Base-by-base conservation (phyloP, 2,797 vertebrate species). In the Fratercula arctica region DNA sequence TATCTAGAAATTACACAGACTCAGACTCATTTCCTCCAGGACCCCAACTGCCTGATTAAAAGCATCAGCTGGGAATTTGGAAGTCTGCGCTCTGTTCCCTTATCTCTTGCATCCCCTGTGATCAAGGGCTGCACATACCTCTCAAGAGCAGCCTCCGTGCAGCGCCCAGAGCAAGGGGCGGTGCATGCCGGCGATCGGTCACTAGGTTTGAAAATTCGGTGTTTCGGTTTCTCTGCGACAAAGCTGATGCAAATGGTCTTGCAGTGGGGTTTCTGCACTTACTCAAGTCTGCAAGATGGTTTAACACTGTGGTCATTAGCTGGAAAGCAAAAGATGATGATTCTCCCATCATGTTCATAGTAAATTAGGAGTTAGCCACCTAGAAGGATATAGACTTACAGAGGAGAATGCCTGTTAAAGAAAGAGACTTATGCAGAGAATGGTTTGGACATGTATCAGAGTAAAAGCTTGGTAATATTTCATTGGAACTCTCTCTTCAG, bases 1-100 rank as follows among this genome's bases (percentile, higher is more conserved):
- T 96, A 92, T 80, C 90, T 89, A 14, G 25, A n/a, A 95, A 91
- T 92, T 78, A 87, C n/a, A 28, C 21, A 60, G 75, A 45, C 79
- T 63, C 75, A 84, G 66, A 78, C 89, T 89, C 82, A 96, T 96
- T 95, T 95, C 95, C 94, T 93, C 70, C 84, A 77, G 87, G 37
- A 77, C 25, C n/a, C 24, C n/a, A 81, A 31, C n/a, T 29, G 25
- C 41, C 60, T 72, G 78, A 89, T 94, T 75, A 85, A 35, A 88
- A 61, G 56, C 17, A 67, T 39, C 68, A 68, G 50, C 41, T 15
- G 43, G 57, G 72, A 64, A 46, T 77, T 37, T 72, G 21, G n/a
- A 16, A 48, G 11, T 39, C 72, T 93, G 64, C 45, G 73, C 57
- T 83, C 70, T 90, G 74, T 68, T 79, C n/a, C 31, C 74, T 78